phyloP scores from a whole-genome alignment of 37 sponge, comb jelly and placozoan genomes.

The Mnemiopsis leidyi region DNA sequence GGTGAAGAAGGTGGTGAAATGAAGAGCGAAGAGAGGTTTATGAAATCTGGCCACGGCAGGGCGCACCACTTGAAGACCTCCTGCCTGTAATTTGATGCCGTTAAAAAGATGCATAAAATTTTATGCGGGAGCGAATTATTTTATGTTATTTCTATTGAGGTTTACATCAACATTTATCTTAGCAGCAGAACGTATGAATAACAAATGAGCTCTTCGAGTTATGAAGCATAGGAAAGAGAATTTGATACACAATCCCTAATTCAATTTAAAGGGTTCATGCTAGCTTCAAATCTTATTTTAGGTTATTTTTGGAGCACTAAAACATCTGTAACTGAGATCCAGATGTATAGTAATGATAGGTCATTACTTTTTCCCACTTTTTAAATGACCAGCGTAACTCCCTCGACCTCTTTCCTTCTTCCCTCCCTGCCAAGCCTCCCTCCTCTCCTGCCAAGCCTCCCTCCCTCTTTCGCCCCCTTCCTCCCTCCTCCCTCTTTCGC shows the following conservation, averaged over 20 bases:
- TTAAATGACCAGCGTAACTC: not conserved
- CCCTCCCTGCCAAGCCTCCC: not conserved
- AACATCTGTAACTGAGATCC: not conserved
- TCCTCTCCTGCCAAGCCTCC: not conserved
- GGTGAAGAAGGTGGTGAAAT: conserved; percentile 42
- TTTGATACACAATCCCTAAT: not conserved
- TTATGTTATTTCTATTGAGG: not conserved
- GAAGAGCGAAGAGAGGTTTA: not conserved
- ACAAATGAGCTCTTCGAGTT: not conserved
- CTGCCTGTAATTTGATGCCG: not conserved
- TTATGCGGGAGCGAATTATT: not conserved
- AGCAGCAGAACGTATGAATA: not conserved
- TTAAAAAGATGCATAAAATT: not conserved
- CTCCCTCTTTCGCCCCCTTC: not conserved
- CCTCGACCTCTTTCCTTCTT: not conserved
- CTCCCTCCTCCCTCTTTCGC: not conserved
- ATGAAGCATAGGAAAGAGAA: not conserved
- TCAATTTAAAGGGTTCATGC: not conserved
- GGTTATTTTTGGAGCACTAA: not conserved
- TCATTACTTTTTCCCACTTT: not conserved
- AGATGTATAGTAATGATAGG: not conserved
- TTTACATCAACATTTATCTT: not conserved
- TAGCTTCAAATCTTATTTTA: not conserved
- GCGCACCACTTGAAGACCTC: not conserved
- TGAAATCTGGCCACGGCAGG: not conserved